Evolutionary conservation across 30 jellyfish, hydroid and myxozoan genomes (phyloP).

Genomic region (Nemopilema nomurai): DNA sequence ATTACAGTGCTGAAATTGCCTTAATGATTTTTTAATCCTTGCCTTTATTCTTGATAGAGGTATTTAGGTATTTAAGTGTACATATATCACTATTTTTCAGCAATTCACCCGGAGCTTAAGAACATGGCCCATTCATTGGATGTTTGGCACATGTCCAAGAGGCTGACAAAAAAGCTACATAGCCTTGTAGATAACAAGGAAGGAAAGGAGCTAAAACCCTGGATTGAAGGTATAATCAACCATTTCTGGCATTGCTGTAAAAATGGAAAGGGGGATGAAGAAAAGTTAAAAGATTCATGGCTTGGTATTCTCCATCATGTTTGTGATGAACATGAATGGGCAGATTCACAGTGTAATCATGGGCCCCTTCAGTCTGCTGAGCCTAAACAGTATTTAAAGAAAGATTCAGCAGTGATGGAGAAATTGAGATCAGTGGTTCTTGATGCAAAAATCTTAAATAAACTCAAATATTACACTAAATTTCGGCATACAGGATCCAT

Average conservation of each 20-base stretch:
- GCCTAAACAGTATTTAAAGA: constrained; percentile 12
- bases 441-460: constrained; percentile 12
- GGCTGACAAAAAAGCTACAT: constrained; percentile 19
- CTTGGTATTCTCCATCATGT: constrained; percentile 26
- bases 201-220: constrained; percentile 10
- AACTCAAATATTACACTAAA: constrained; percentile 22
- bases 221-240: constrained; percentile 25
- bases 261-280: constrained; percentile 11
- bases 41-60: not conserved
- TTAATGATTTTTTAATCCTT: not conserved
- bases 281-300: constrained; percentile 34
- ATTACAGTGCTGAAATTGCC: not conserved
- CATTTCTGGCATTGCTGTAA: constrained; percentile 33
- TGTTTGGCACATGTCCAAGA: constrained; percentile 19
- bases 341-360: constrained; percentile 29
- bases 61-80: not conserved
- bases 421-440: constrained; percentile 23
- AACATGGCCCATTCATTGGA: constrained; percentile 21
- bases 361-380: constrained; percentile 24
- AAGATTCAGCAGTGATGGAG: constrained; percentile 12
- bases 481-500: constrained; percentile 39
- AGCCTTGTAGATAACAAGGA: constrained; percentile 15
- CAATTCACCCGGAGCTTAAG: constrained; percentile 7
- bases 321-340: constrained; percentile 30
- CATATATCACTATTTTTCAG: not conserved